Evolutionary conservation across 2,113 vertebrate genomes (phyloP), one percentile per base, ranked within the genome.

Genomic region (Cochlearius cochlearius): DNA sequence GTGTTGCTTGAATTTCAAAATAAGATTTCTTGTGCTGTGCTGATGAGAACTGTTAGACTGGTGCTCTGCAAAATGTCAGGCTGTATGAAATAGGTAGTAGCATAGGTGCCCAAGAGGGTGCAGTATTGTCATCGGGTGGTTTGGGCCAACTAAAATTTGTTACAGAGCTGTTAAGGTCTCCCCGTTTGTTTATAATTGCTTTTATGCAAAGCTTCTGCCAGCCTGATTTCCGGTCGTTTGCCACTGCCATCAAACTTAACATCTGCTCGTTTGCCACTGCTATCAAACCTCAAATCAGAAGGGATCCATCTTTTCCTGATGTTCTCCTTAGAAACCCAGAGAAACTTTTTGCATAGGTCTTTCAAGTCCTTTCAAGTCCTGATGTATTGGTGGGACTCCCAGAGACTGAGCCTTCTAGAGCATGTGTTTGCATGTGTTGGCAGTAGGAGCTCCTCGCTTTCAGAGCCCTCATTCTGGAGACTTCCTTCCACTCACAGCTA

Each of bases 51-150:
- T 32, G 12, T 74, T 59, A 36, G 45, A 18, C 16, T 50, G 58
- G 15, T n/a, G 30, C 7, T 88, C 36, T 47, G 41, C 22, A 75
- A 63, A 55, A 45, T 39, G 26, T 50, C 30, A 63, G 55, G 12
- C 12, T 55, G 20, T 30, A 8, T 32, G 63, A 49, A 34, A 49
- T 17, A n/a, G 17, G 49, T 26, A 67, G 23, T 27, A 58, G 60
- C 29, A 30, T 6, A 18, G 34, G 29, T 71, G 47, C 41, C 82
- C 41, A 15, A 38, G 63, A 86, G 55, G 29, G 9, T 71, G 26
- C 8, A 26, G 10, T 2, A 8, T 22, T 0, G 0, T 34, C 13
- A 11, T 20, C 25, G 53, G 15, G 26, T 11, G 21, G 32, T 71
- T 30, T 63, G 45, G 30, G 52, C 47, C 55, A 29, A 26, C 11